These are phyloP conservation scores for Caenorhabditis afra DNA, from an alignment of 2,888 invertebrate species.

Conservation along the genomic window DNA sequence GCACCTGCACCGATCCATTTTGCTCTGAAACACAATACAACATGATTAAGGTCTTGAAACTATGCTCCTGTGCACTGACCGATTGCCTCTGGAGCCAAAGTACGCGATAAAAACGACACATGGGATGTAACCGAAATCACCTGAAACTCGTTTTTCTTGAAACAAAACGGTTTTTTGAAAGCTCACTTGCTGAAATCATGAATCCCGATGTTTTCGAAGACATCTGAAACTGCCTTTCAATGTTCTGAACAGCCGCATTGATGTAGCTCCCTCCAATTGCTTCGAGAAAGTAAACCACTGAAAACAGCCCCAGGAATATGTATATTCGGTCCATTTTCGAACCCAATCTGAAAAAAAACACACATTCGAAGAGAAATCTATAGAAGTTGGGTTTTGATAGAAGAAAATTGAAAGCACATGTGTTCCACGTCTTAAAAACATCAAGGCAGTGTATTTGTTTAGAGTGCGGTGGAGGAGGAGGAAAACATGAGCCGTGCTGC, in stretches of 20 bases:
- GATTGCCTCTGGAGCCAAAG: conserved; percentile 77
- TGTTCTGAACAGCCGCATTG: conserved; percentile 78
- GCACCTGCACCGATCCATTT: conserved; percentile 80
- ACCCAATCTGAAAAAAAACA: conserved; percentile 8
- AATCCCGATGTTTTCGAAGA: conserved; percentile 78
- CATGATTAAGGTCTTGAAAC: neutral
- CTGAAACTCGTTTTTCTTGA: conserved; percentile 55
- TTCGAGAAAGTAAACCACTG: conserved; percentile 77
- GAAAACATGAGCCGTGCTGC: neutral
- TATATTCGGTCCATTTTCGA: conserved; percentile 70
- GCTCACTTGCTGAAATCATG: conserved; percentile 78
- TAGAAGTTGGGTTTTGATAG: neutral
- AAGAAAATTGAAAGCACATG: neutral
- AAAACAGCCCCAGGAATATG: conserved; percentile 75
- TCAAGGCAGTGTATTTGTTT: neutral
- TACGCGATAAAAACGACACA: conserved; percentile 79
- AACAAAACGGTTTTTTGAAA: too few relatives aligned
- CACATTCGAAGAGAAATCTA: neutral
- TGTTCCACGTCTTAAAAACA: conserved; percentile 15
- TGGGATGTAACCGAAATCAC: conserved; percentile 79
- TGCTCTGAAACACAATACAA: conserved; percentile 29
- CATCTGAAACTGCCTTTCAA: conserved; percentile 80
- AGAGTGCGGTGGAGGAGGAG: neutral
- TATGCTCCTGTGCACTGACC: conserved; percentile 39
- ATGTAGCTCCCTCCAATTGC: conserved; percentile 78